Evolutionary conservation across 2,797 vertebrate species (phyloP).

Genomic region (Sternarchorhynchus goeldii): DNA sequence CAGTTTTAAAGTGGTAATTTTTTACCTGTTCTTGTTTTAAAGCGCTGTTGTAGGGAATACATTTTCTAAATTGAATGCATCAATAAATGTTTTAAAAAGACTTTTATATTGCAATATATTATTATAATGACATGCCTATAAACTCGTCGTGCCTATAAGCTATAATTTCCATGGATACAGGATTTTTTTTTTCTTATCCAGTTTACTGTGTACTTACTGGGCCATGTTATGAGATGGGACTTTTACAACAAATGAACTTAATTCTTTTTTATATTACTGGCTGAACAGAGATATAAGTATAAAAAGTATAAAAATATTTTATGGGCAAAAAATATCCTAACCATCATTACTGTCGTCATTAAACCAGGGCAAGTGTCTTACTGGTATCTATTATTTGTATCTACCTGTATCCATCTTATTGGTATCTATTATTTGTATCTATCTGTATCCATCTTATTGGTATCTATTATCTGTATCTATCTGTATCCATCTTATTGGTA

Average conservation of each 20-base stretch:
- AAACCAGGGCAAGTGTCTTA: slow-evolving; percentile 35
- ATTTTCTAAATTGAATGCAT: not conserved
- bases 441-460: not conserved
- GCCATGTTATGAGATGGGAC: slow-evolving; percentile 30
- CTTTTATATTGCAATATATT: too few relatives aligned
- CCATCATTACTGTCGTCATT: slow-evolving; percentile 40
- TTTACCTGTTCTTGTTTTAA: not conserved
- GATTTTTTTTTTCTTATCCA: not conserved
- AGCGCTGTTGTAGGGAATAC: not conserved
- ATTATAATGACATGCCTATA: too few relatives aligned
- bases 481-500: slow-evolving; percentile 24
- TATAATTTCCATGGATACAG: not conserved
- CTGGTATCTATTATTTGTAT: slow-evolving; percentile 30
- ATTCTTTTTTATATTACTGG: slow-evolving; percentile 31
- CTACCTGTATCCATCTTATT: slow-evolving; percentile 2
- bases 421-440: slow-evolving; percentile 21
- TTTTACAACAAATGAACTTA: slow-evolving; percentile 27
- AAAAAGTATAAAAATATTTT: slow-evolving; percentile 30
- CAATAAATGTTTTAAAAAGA: too few relatives aligned
- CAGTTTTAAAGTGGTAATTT: not conserved
- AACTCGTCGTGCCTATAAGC: not conserved
- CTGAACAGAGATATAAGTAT: slow-evolving; percentile 9
- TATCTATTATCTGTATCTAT: slow-evolving; percentile 27
- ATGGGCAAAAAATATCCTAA: slow-evolving; percentile 37
- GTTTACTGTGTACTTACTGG: slow-evolving; percentile 1